These are phyloP conservation scores for Heliornis fulica DNA, from an alignment of 2,113 vertebrate species.

Conservation along the genomic window DNA sequence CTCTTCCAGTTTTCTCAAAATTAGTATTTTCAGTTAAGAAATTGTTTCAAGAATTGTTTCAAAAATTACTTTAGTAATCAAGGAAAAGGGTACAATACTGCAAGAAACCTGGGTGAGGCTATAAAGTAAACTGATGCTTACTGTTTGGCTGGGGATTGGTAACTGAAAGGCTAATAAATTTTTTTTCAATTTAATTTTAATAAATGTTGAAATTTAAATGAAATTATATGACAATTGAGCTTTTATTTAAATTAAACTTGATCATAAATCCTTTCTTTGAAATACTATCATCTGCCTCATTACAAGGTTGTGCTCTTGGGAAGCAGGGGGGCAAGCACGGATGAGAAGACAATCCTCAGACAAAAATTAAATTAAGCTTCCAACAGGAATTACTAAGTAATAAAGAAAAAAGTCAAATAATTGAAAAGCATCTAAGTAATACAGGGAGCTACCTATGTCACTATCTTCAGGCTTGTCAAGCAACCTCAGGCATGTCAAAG, in stretches of 20 bases:
- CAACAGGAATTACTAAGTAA: background rate
- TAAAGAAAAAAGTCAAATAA: constrained; percentile 4
- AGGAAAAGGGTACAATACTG: background rate
- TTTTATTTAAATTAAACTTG: background rate
- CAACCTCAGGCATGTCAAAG: background rate
- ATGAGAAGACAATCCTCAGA: background rate
- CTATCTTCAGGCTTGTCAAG: background rate
- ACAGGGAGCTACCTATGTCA: background rate
- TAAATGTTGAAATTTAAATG: background rate
- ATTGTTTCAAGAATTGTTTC: background rate
- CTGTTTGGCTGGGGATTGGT: background rate
- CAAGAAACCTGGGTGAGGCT: background rate
- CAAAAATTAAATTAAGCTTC: background rate
- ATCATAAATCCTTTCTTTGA: background rate
- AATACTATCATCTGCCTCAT: background rate
- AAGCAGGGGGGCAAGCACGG: background rate
- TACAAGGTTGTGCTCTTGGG: background rate
- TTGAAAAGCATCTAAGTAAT: background rate
- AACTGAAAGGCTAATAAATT: background rate
- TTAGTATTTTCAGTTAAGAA: background rate
- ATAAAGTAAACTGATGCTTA: background rate
- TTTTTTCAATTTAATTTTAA: background rate
- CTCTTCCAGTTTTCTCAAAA: background rate
- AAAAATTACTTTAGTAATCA: background rate
- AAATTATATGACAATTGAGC: background rate